Evolutionary conservation across 2,888 invertebrate genomes (phyloP), one percentile per base, ranked within the genome.

Genomic region (Vandiemenella viatica): DNA sequence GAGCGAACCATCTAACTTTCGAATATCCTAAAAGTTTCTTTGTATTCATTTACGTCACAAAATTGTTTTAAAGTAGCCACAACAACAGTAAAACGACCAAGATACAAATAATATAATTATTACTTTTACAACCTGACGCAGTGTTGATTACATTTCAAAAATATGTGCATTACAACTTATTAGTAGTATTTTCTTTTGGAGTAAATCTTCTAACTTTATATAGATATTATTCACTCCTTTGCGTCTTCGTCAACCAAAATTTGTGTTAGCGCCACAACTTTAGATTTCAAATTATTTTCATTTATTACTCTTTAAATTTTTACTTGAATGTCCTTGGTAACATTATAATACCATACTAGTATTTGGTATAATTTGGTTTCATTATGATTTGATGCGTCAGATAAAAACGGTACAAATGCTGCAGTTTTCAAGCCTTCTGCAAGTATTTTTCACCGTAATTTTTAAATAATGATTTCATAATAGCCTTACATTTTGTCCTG

Each of bases 351-450:
- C 51, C 38, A 16, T n/a, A 8, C 38, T 51, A 53, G 19, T 18
- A 45, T 53, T 37, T 52, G 53, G 47, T 54, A 54, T 15, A 55
- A 38, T 54, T 55, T 55, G 16, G 48, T 56, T 51, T 55, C 52
- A 37, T 55, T 55, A 43, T 53, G 49, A 38, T 56, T 56, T 43
- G 51, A 54, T 38, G 51, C 46, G 48, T 55, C 54, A 41, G 51
- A 52, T 22, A 48, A 44, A 37, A 48, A 13, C 7, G 46, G 32
- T 45, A 46, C 38, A 46, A 51, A 49, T 43, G n/a, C 38, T 38
- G 38, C 38, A 38, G 15, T 38, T 38, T 38, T 38, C 17, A 38
- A 38, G 38, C 17, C n/a, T 18, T 38, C 38, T 38, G 38, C 17
- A 38, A 38, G 38, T 16, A 38, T 38, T 38, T 38, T 18, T 38